Percentiles rank a stretch among this genome's conserved stretches.
Conservation (phyloP, 2,888 invertebrate genomes). For the Dione vanillae region DNA sequence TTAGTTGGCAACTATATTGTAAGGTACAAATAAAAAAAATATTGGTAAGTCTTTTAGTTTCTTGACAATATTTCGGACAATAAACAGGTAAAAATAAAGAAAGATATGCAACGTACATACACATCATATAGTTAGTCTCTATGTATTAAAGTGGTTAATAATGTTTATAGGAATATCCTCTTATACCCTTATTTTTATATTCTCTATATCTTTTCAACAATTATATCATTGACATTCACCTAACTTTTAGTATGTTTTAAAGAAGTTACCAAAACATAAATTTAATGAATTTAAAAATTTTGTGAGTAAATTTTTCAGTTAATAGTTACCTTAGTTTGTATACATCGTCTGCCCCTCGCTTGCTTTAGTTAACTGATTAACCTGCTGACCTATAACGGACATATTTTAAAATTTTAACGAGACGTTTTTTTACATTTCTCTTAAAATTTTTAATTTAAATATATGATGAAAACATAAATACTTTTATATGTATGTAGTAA, state of each 20-base stretch:
- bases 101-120: too few relatives aligned
- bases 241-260: not conserved
- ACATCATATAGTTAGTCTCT: too few relatives aligned
- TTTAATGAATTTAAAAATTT: conserved; percentile 1
- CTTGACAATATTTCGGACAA: too few relatives aligned
- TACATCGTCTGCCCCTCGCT: conserved; percentile 22
- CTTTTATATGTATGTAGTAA: not conserved
- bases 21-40: too few relatives aligned
- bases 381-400: conserved; percentile 24
- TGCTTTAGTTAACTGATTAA: conserved; percentile 24
- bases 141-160: too few relatives aligned
- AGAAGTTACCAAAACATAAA: not conserved
- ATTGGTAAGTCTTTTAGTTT: too few relatives aligned
- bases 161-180: too few relatives aligned
- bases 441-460: conserved; percentile 13
- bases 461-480: not conserved
- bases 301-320: not conserved
- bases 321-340: conserved; percentile 6
- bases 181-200: too few relatives aligned
- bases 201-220: not conserved
- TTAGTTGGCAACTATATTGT: too few relatives aligned
- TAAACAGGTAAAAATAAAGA: too few relatives aligned
- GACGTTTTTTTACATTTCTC: conserved; percentile 3
- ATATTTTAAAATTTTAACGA: conserved; percentile 16
- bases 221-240: not conserved